phyloP scores from a whole-genome alignment of 2,888 invertebrate genomes.

The Microplitis manilae region DNA sequence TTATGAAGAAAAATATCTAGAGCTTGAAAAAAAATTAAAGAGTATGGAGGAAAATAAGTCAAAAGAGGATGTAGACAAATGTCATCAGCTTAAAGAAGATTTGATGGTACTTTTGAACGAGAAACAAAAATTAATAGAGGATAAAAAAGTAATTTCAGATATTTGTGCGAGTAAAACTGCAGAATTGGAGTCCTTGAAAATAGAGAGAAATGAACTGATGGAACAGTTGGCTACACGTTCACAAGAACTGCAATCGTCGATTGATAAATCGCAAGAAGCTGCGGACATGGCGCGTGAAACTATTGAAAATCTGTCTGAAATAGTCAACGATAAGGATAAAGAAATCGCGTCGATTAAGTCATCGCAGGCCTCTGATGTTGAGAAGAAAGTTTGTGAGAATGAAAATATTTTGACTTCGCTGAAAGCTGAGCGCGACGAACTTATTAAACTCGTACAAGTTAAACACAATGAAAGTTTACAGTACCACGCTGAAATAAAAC shows the following conservation, averaged over 20 bases:
- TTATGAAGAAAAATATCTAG: conserved; percentile 40
- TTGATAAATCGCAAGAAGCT: conserved; percentile 63
- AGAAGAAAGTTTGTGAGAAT: conserved; percentile 48
- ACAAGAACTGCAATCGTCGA: conserved; percentile 54
- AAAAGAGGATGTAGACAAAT: conserved; percentile 47
- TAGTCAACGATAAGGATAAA: conserved; percentile 70
- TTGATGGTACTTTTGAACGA: conserved; percentile 37
- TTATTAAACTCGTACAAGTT: conserved; percentile 81
- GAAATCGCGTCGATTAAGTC: conserved; percentile 64
- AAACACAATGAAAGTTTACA: conserved; percentile 90
- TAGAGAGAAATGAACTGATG: conserved; percentile 52
- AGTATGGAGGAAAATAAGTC: conserved; percentile 52
- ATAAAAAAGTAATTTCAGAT: conserved; percentile 39
- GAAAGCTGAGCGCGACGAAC: conserved; percentile 78
- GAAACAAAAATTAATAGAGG: conserved; percentile 48
- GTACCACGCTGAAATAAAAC: conserved; percentile 89
- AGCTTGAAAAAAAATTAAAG: conserved; percentile 58
- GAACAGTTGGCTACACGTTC: conserved; percentile 51
- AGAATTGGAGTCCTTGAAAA: conserved; percentile 46
- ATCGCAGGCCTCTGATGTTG: conserved; percentile 23
- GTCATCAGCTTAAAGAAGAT: conserved; percentile 37
- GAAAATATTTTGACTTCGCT: conserved; percentile 56
- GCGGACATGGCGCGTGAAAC: conserved; percentile 63
- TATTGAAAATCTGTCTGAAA: conserved; percentile 65
- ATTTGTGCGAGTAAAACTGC: conserved; percentile 41